These are phyloP conservation scores for Poeciliopsis gracilis DNA, from an alignment of 2,797 vertebrate genomes.

Conservation along the genomic window DNA sequence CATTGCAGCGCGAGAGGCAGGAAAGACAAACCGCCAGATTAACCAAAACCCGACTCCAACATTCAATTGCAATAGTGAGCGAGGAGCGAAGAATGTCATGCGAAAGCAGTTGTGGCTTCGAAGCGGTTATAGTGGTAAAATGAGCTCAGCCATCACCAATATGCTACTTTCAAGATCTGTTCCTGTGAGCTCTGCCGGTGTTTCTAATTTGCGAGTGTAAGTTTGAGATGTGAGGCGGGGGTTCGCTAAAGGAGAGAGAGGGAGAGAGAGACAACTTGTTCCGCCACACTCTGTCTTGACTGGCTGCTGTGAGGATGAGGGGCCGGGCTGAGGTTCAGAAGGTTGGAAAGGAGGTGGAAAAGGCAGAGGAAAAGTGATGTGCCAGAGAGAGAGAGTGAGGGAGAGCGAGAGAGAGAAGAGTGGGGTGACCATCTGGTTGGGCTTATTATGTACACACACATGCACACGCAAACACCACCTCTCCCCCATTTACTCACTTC, in stretches of 20 bases:
- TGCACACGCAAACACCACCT: constrained; percentile 63
- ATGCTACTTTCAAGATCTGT: constrained; percentile 48
- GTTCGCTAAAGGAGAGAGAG: constrained; percentile 22
- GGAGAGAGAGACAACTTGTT: constrained; percentile 40
- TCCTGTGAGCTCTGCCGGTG: constrained; percentile 52
- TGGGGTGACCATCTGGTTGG: constrained; percentile 81
- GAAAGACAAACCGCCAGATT: constrained; percentile 43
- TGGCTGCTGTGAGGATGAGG: constrained; percentile 71
- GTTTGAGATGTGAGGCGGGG: constrained; percentile 67
- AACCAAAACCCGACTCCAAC: constrained; percentile 31
- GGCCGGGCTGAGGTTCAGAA: constrained; percentile 65
- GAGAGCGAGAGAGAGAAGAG: constrained; percentile 62
- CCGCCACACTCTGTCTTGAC: constrained; percentile 50
- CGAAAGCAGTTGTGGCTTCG: constrained; percentile 55
- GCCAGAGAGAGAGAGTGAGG: constrained; percentile 41
- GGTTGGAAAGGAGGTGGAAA: constrained; percentile 57
- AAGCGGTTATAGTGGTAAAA: constrained; percentile 52
- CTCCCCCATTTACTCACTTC: constrained; percentile 53
- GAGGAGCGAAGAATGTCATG: constrained; percentile 47
- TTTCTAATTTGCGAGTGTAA: constrained; percentile 68
- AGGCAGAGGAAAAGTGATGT: constrained; percentile 59
- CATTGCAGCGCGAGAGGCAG: constrained; percentile 22
- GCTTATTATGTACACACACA: constrained; percentile 61
- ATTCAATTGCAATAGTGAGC: constrained; percentile 32
- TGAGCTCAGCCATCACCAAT: constrained; percentile 51